Base-by-base conservation (phyloP, 2,888 invertebrate species). In the Pheosia gnoma region DNA sequence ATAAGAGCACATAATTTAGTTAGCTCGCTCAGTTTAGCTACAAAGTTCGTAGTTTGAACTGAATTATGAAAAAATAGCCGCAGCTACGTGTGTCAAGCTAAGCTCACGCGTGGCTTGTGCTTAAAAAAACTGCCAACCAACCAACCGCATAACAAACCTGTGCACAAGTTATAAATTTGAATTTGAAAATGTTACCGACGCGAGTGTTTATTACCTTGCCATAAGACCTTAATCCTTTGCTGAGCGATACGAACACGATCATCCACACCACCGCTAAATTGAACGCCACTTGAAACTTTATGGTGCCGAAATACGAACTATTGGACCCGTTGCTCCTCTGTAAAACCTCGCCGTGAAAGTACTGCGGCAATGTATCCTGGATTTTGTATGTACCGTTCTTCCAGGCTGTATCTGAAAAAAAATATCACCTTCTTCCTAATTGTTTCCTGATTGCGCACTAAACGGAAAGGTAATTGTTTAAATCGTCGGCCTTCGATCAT, bases 221-320 rank as follows among this genome's bases (percentile, higher is more conserved):
- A 77, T 97, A 97, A 0, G 97, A 97, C 75, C 97, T 95, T 53
- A 98, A 89, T 63, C 98, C 98, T 95, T 97, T 98, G 86, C 98
- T 97, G 37, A 98, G 94, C 55, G 97, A 96, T 37, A 98, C 95
- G 82, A 98, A 98, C 6, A 98, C 96, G 58, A 97, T 96, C 95
- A 97, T 96, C 98, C 98, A 98, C 37, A 98, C 96, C 5, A 98
- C 96, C 0, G 97, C 97, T 84, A 98, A 92, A 87, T 98, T 98
- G 89, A 98, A 98, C 3, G 98, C 97, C 68, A 98, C 95, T 94
- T 98, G 97, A 88, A 98, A 98, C 87, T 97, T 97, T 63, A 97
- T 95, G 7, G 94, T 95, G 39, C 96, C 96, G 61, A 95, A 95
- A 65, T 80, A 87, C 57, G 78, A 90, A 73, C 67, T 89, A 78